phyloP scores from a whole-genome alignment of 2,888 invertebrate genomes.

The Calliopum simillimum region DNA sequence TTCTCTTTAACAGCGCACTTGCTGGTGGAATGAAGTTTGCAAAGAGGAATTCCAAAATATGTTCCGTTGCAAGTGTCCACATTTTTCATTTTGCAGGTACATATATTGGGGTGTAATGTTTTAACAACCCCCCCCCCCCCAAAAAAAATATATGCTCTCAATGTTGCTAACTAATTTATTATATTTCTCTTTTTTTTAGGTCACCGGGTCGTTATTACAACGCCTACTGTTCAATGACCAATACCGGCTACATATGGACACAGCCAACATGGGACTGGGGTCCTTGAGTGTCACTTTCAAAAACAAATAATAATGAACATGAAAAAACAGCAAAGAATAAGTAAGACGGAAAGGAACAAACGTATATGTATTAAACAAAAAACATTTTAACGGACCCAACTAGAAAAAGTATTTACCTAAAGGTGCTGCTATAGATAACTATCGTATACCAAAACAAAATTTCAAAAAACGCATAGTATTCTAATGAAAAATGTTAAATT shows the following conservation, averaged over 20 bases:
- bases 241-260: conserved; percentile 91
- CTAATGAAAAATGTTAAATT: too few relatives aligned
- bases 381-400: too few relatives aligned
- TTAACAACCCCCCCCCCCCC: too few relatives aligned
- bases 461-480: too few relatives aligned
- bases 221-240: conserved; percentile 90
- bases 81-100: conserved; percentile 86
- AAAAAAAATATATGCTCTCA: background rate
- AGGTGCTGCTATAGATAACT: too few relatives aligned
- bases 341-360: too few relatives aligned
- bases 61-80: conserved; percentile 89
- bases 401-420: too few relatives aligned
- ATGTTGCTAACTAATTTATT: background rate
- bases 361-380: too few relatives aligned
- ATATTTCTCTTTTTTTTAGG: conserved; percentile 48
- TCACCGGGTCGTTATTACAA: conserved; percentile 91
- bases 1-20: conserved; percentile 77
- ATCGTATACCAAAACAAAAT: too few relatives aligned
- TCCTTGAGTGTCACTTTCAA: conserved; percentile 39
- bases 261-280: conserved; percentile 74
- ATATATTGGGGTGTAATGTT: too few relatives aligned
- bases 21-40: conserved; percentile 95
- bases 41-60: conserved; percentile 90
- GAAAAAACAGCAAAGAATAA: too few relatives aligned
- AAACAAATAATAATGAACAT: background rate